Conservation (phyloP, 1,140 invertebrate species). For the Drosophila pectinifera region DNA sequence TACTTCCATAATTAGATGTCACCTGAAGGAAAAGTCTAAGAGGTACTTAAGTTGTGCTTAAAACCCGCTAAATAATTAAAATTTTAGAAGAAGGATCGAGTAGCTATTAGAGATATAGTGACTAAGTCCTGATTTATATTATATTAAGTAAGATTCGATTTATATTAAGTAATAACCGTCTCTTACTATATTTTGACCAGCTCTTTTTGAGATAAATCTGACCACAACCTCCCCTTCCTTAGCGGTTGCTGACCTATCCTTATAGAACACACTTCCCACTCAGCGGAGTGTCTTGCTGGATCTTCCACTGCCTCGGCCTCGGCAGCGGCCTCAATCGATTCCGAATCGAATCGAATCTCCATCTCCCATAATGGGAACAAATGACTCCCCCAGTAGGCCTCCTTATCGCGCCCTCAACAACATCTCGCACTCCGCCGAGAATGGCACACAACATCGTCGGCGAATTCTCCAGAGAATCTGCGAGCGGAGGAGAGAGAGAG, state of each 20-base stretch:
- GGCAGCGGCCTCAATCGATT: constrained; percentile 4
- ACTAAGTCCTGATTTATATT: no score
- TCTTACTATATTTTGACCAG: no score
- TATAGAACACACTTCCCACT: background rate
- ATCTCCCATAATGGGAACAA: constrained; percentile 41
- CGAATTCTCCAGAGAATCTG: constrained; percentile 72
- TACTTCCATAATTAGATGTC: no score
- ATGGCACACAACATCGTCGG: constrained; percentile 36
- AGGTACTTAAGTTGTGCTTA: no score
- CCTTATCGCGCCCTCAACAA: constrained; percentile 51
- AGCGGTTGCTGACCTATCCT: constrained; percentile 6
- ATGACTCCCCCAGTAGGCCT: constrained; percentile 49
- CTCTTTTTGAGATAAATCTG: background rate
- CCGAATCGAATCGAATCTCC: constrained; percentile 1
- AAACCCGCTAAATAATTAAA: no score
- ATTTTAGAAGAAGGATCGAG: no score
- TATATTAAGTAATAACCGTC: no score
- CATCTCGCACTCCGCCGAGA: constrained; percentile 37
- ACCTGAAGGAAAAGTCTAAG: no score
- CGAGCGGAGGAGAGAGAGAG: constrained; percentile 22
- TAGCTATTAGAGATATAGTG: no score
- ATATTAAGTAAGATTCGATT: no score
- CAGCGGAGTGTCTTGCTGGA: background rate
- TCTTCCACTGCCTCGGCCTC: background rate
- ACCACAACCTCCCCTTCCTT: background rate